Evolutionary conservation across 2,888 invertebrate species (phyloP), one percentile per base, ranked within the genome.

Genomic region (Scaptodrosophila latifasciaeformis): DNA sequence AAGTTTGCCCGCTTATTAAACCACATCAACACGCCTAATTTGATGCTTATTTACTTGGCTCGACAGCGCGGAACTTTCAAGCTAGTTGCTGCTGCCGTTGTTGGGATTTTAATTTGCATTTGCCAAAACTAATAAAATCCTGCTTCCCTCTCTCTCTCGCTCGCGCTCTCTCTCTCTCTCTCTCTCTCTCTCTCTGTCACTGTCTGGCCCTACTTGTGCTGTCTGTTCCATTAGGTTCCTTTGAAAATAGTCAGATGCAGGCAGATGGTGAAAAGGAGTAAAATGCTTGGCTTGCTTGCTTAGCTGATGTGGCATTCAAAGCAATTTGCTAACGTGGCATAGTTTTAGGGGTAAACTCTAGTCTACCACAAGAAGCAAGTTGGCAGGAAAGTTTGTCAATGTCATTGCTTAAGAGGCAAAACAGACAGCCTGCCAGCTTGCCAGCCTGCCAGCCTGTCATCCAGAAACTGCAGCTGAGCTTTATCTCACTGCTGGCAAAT

Each of bases 21-120:
- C 35, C 35, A 4, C 15, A 2, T 17, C 3, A n/a, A n/a, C 4
- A 19, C 48, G 57, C 61, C 57, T 63, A 64, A 72, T 70, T 72
- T 66, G 49, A 30, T 50, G 53, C 49, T 43, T 72, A 63, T 70
- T 72, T 66, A 51, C 68, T 64, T 49, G 50, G 45, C 18, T 9
- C 37, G 17, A 17, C n/a, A n/a, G n/a, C n/a, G n/a, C 42, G n/a
- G 37, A 27, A 29, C 21, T 18, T 44, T 55, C 19, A 2, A 30
- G 2, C 6, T 37, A n/a, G n/a, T 21, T 17, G 43, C 30, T 34
- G 29, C 5, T 24, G 39, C 10, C 40, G n/a, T n/a, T 15, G 30
- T 27, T 52, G 50, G 40, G 42, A 60, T 37, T 43, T 57, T 47
- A 40, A 49, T 48, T 18, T 37, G 40, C 49, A 49, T 50, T 44